Conservation (phyloP, 2,888 invertebrate genomes). For the Lottia gigantea region DNA sequence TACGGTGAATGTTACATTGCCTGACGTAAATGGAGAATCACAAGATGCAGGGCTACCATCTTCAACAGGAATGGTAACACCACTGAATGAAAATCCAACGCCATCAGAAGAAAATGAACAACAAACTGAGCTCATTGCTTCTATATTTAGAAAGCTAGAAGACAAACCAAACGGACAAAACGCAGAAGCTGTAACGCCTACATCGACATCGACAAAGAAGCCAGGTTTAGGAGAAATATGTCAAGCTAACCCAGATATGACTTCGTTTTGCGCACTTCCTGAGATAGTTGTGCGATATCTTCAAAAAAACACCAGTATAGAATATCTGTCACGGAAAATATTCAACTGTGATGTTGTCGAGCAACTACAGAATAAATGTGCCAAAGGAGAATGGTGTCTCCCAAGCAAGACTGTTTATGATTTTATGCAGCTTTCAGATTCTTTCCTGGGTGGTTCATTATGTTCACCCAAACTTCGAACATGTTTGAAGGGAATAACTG, state of each 20-base stretch:
- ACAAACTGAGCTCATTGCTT: too few relatives aligned
- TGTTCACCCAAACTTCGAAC: background rate
- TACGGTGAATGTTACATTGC: too few relatives aligned
- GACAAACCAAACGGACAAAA: too few relatives aligned
- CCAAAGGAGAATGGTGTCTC: background rate
- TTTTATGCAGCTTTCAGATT: background rate
- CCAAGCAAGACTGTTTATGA: background rate
- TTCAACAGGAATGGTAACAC: too few relatives aligned
- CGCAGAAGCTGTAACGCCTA: too few relatives aligned
- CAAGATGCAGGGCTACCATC: too few relatives aligned
- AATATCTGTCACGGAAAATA: background rate
- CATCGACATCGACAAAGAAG: too few relatives aligned
- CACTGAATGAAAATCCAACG: too few relatives aligned
- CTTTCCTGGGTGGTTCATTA: background rate
- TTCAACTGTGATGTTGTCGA: background rate
- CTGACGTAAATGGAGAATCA: too few relatives aligned
- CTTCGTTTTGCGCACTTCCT: background rate
- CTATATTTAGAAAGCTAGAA: too few relatives aligned
- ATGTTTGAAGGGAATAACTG: background rate
- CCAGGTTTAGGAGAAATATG: background rate
- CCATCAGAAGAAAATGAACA: too few relatives aligned
- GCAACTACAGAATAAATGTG: background rate
- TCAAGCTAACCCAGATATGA: background rate
- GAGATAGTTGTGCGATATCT: background rate
- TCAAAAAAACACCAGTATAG: background rate